Evolutionary conservation across 2,797 vertebrate genomes (phyloP), one percentile per base, ranked within the genome.

Genomic region (Esox lucius): DNA sequence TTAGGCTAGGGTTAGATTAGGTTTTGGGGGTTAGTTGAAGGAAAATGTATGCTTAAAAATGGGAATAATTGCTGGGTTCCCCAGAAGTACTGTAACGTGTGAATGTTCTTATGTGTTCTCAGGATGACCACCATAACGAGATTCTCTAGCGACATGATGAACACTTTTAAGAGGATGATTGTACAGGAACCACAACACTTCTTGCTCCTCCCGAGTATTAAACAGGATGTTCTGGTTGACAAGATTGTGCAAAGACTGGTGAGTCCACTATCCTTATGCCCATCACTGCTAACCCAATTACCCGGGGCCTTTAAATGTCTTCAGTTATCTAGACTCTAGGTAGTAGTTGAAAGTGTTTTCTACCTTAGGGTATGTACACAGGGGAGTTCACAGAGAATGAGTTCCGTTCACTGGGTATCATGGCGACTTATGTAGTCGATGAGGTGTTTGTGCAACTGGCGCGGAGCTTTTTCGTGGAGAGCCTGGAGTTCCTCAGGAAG

Each of bases 231-330:
- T n/a, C 80, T 95, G 80, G 92, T 95, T 80, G 91, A 94, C 85
- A 94, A 91, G 87, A 88, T 95, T 7, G 80, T 81, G n/a, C 91
- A 94, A 84, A 90, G 80, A 71, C 76, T 94, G 92, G 94, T 95
- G 61, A 87, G 92, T 83, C 13, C 15, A 19, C 22, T 24, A n/a
- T 22, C 56, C 22, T 59, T 6, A 11, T 24, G 56, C 56, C 42
- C 11, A 24, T 12, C 22, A 59, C n/a, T 59, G 56, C 56, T 59
- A 59, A 59, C 22, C 6, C 22, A 24, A 9, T 59, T 56, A 59
- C 56, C 19, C 6, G 2, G 53, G 53, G n/a, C 7, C n/a, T 56
- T 56, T 8, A 56, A 22, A 16, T 22, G 53, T 59, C 9, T 22
- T 59, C 56, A 12, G 6, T 59, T 59, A 46, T 46, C 42, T 46